Base-by-base conservation (phyloP, 2,113 vertebrate genomes). In the Gasterosteus nipponicus region DNA sequence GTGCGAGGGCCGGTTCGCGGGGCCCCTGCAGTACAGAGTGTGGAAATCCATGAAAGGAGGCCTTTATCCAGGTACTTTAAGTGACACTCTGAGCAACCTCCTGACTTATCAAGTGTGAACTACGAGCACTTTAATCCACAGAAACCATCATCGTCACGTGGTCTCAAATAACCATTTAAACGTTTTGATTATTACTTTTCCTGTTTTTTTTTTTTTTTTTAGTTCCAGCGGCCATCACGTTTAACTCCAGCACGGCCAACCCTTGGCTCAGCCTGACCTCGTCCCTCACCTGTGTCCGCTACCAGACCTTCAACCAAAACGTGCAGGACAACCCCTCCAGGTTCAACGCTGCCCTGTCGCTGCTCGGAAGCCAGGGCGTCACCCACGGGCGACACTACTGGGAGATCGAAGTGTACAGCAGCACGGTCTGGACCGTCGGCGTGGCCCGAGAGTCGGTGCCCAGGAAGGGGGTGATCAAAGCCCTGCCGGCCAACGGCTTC, bases 331-430 rank as follows among this genome's bases (percentile, higher is more conserved):
- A 94, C 78, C 94, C 94, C 1, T 83, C 93, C 84, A 83, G 94
- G 73, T 95, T 95, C 85, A 94, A 95, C 3, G 93, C 94, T 0
- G 94, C 94, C 38, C 89, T 95, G 77, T 95, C 94, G 0, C 90
- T 95, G 66, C 90, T 95, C 7, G 94, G 89, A 6, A 94, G 92
- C 64, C 93, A 95, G 87, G 92, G 94, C 44, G 95, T 95, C 89
- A 93, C 92, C 35, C 92, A 94, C 0, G 94, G 94, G 7, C 92
- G 93, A 12, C 93, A 94, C 82, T 95, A 95, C 91, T 95, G 94
- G 94, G 94, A 95, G 88, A 93, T 95, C 0, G 94, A 95, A 62
- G 94, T 95, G 35, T 93, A 94, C 81, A 95, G 93, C 90, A 95
- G 94, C 88, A 93, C 94, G 0, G 94, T 95, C 29, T 95, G 94